Evolutionary conservation across 2,797 vertebrate species (phyloP).

Genomic region (Cossypha dichroa): DNA sequence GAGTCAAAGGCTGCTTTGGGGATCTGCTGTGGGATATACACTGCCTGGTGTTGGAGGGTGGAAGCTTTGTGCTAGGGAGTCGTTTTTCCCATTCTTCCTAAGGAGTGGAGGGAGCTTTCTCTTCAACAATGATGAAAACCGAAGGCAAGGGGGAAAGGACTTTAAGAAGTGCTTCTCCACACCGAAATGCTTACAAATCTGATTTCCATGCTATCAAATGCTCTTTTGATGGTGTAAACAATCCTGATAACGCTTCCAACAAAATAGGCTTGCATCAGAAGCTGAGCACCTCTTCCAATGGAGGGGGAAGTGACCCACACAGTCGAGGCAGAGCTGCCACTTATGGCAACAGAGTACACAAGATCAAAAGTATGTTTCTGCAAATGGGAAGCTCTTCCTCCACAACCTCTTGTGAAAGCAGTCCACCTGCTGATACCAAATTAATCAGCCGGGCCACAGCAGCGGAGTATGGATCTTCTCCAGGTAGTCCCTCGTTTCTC

Average conservation of each 20-base stretch:
- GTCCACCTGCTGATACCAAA: constrained; percentile 50
- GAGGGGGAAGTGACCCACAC: constrained; percentile 61
- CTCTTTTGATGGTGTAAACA: constrained; percentile 89
- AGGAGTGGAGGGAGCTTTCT: not conserved
- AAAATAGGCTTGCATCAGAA: constrained; percentile 80
- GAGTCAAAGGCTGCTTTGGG: not conserved
- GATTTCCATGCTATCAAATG: constrained; percentile 95
- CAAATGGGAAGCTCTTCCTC: constrained; percentile 86
- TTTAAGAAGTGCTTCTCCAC: constrained; percentile 91
- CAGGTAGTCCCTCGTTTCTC: constrained; percentile 75
- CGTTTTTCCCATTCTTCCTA: not conserved
- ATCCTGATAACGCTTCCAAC: constrained; percentile 82
- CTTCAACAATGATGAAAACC: constrained; percentile 87
- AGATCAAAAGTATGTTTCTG: constrained; percentile 94
- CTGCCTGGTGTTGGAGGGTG: not conserved
- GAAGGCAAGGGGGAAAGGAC: constrained; percentile 90
- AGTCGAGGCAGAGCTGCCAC: constrained; percentile 71
- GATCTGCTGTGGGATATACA: not conserved
- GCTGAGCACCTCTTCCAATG: constrained; percentile 74
- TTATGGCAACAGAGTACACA: constrained; percentile 90
- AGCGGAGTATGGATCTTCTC: constrained; percentile 73
- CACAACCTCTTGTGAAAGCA: constrained; percentile 46
- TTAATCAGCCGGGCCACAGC: constrained; percentile 35
- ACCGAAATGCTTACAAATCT: constrained; percentile 91
- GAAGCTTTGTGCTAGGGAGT: constrained; percentile 21